These are phyloP conservation scores for Pycnomerus fuliginosus DNA, from an alignment of 2,888 invertebrate genomes.

Conservation along the genomic window DNA sequence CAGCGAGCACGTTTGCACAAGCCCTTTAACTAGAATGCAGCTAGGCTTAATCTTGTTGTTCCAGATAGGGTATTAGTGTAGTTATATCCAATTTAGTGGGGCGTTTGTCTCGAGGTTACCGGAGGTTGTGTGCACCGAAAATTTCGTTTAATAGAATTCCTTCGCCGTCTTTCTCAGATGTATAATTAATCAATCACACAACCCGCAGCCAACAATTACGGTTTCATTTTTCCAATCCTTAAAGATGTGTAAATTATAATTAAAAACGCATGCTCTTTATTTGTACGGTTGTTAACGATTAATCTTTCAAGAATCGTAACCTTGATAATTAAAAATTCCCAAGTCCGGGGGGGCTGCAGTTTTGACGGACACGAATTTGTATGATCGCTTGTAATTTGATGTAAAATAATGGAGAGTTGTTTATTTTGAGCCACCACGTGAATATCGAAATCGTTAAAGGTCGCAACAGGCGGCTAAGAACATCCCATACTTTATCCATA, in stretches of 20 bases:
- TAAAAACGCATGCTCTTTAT: conserved; percentile 29
- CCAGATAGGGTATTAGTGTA: conserved; percentile 20
- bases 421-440: conserved; percentile 24
- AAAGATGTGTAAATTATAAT: conserved; percentile 32
- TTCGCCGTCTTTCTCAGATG: conserved; percentile 30
- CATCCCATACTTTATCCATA: conserved; percentile 28
- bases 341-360: too few species aligned
- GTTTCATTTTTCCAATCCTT: conserved; percentile 35
- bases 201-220: conserved; percentile 36
- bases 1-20: conserved; percentile 15
- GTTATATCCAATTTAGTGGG: conserved; percentile 16
- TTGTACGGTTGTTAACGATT: conserved; percentile 13
- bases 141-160: conserved; percentile 37
- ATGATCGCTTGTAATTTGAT: conserved; percentile 1
- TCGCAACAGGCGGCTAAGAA: conserved; percentile 34
- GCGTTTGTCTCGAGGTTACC: conserved; percentile 7
- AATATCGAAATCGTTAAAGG: conserved; percentile 32
- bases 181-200: conserved; percentile 44
- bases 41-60: conserved; percentile 24
- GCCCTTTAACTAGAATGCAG: conserved; percentile 22
- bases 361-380: too few species aligned
- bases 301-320: too few species aligned
- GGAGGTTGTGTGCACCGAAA: conserved; percentile 17
- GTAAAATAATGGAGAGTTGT: conserved; percentile 10
- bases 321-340: too few species aligned